Evolutionary conservation across 2,888 invertebrate species (phyloP).

Genomic region (Dyspetes luteomarginatus): DNA sequence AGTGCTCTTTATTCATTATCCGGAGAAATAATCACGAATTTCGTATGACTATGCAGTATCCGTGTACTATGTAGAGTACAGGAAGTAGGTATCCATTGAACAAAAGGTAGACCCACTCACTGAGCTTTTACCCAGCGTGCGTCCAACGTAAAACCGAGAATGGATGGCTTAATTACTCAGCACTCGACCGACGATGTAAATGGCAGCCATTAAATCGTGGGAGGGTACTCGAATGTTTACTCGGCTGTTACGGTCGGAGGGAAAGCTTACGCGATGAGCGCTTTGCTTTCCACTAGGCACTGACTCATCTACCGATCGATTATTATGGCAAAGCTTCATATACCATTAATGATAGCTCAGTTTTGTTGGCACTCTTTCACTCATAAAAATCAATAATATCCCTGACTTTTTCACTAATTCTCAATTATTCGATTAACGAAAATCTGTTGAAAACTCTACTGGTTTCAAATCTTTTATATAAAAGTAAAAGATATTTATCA

Average conservation of each 20-base stretch:
- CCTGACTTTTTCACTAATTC: not conserved
- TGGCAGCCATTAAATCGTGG: conserved; percentile 77
- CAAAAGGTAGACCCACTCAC: conserved; percentile 49
- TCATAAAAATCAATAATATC: not conserved
- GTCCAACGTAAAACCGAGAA: conserved; percentile 74
- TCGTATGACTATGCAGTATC: conserved; percentile 1
- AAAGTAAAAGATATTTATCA: no score
- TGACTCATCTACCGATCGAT: not conserved
- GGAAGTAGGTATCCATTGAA: conserved; percentile 28
- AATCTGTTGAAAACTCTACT: not conserved
- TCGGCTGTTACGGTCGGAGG: conserved; percentile 68
- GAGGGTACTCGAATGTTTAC: conserved; percentile 74
- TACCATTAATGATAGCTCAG: not conserved
- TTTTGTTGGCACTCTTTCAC: not conserved
- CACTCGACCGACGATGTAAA: conserved; percentile 79
- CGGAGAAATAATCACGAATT: conserved; percentile 37
- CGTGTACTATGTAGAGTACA: not conserved
- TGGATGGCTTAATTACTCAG: conserved; percentile 80
- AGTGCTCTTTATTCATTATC: conserved; percentile 9
- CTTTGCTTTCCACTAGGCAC: conserved; percentile 35
- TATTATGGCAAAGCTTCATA: not conserved
- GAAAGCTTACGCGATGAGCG: conserved; percentile 28
- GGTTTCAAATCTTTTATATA: no score
- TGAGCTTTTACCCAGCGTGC: conserved; percentile 51
- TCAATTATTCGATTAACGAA: not conserved